Base-by-base conservation (phyloP, 2,797 vertebrate genomes). In the Myotis vivesi region DNA sequence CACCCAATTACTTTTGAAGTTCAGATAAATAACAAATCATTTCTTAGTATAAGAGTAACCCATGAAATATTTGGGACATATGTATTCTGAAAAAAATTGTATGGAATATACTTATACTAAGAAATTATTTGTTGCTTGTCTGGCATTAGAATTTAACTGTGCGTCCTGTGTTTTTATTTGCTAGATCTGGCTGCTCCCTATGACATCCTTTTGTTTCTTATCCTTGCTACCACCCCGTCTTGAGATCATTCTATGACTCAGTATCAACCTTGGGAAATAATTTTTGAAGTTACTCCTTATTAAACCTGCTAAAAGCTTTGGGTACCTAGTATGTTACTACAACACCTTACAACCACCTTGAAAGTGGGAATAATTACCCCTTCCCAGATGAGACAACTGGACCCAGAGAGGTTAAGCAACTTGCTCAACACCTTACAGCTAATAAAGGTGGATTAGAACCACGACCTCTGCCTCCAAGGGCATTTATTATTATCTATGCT, bases 141-240 rank as follows among this genome's bases (percentile, higher is more conserved):
- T 83, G 69, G 86, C 64, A 59, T 64, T 64, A 46, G 22, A 38
- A 71, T 71, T 55, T 19, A 59, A 28, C 3, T 20, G 33, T 22
- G 9, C 4, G 11, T 23, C 23, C 28, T n/a, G 22, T 12, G 5
- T 20, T 64, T 84, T 33, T 20, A 1, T 44, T 23, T 71, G 44
- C 30, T 76, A 66, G 8, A n/a, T 59, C 11, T 15, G 33, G 4
- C 44, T 16, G 8, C 46, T 30, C 62, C 25, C 66, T 9, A 1
- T n/a, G 22, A 2, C 33, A 2, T 62, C 13, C 7, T 66, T 79
- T 53, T 22, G 15, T 76, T 41, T 23, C n/a, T 69, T 33, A 22
- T 20, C 23, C 0, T 0, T 11, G 55, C 9, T 69, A 1, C 28
- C 22, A 11, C 13, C 1, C 6, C 6, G 6, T 25, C 59, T 62